Base-by-base conservation (phyloP, 2,888 invertebrate species). In the Lasioglossum calceatum region DNA sequence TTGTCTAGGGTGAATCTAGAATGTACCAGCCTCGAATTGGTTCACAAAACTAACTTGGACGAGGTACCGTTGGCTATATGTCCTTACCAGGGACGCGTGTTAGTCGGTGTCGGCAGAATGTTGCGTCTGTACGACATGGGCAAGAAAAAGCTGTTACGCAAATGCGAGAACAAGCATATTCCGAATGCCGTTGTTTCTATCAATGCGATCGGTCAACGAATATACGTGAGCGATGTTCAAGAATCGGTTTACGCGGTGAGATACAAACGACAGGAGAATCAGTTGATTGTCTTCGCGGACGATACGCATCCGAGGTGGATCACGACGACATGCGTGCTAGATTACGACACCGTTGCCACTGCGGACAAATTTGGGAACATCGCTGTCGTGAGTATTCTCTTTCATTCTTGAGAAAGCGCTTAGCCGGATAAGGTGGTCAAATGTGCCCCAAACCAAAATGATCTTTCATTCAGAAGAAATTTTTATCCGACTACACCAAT, bases 341-440 rank as follows among this genome's bases (percentile, higher is more conserved):
- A 99, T 96, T 99, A 99, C 93, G 98, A 99, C 94, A 99, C 99
- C 0, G 97, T 99, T 27, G 99, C 99, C 0, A 97, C 98, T 85
- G 98, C 99, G 12, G 99, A 99, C 95, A 99, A 99, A 95, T 99
- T 99, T 96, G 99, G 99, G 54, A 99, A 99, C 94, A 96, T 99
- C 90, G 97, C 98, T 82, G 97, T 99, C 82, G 98, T 99, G 93
- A 96, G 96, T 96, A 54, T 8, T 73, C 19, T 32, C 3, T 32
- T 67, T 19, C 16, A 23, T 36, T 23, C 36, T 39, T 70, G 8
- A 67, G 23, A 4, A 36, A 67, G 3, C 3, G 7, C n/a, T 58
- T 58, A n/a, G 54, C 54, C 10, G 54, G 7, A 58, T n/a, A 10
- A n/a, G 10, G 0, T 23, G 54, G 8, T 54, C 8, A 54, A 54